Evolutionary conservation across 37 sponge, comb jelly and placozoan genomes (phyloP), one percentile per base, ranked within the genome.

Genomic region (Aphrocallistes beatrix): DNA sequence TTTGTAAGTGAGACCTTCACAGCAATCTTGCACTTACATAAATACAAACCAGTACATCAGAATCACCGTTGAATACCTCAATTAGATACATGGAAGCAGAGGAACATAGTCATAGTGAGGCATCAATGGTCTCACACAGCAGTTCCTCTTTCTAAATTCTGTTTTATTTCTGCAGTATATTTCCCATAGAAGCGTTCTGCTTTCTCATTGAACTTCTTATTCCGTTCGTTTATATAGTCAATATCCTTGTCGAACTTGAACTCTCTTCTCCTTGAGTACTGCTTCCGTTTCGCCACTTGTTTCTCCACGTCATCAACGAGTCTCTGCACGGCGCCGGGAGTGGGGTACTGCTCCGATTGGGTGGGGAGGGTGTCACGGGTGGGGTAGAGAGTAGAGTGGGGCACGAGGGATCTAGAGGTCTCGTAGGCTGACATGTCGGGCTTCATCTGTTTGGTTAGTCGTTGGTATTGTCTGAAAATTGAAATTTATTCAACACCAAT

Each of bases 81-180:
- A 19, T 48, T 19, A 48, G 19, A 48, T 19, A 48, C 50, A 48
- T 48, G 50, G 17, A 48, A 21, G 13, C 50, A 48, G 13, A 19
- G 17, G 17, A 48, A 48, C 50, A 48, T 21, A 48, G 13, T 13
- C 23, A 81, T 81, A 25, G 32, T 81, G 17, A n/a, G 32, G 23
- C 10, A 21, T n/a, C 16, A 39, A 83, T 17, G 1, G 51, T 37
- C 81, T 91, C 87, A 98, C 0, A 98, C 82, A 23, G 99, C 99
- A 81, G 99, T 98, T 50, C 99, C 99, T 89, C 99, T 89, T 85
- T 98, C 99, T 81, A 98, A 85, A 87, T 98, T 98, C 87, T 95
- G 94, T 83, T 95, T 93, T 82, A 94, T 93, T 86, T 98, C 99
- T 13, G 93, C 88, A 13, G 99, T 98, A 81, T 94, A 98, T 83